Evolutionary conservation across 2,888 invertebrate species (phyloP).

Genomic region (Prenolepis imparis): DNA sequence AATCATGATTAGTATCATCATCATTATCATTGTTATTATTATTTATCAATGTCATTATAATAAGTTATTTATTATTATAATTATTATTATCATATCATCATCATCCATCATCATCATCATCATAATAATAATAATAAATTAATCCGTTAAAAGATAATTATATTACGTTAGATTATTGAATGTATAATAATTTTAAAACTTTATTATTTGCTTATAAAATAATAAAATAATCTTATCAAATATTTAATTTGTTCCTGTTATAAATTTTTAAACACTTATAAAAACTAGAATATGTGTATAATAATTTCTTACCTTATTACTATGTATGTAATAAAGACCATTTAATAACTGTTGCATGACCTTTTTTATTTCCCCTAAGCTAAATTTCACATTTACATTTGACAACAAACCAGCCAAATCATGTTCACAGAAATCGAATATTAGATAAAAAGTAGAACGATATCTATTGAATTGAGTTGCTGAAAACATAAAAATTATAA

Average conservation of each 20-base stretch:
- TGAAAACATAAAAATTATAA: conserved; percentile 77
- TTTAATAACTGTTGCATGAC: conserved; percentile 95
- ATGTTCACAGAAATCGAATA: conserved; percentile 99
- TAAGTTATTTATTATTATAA: no score
- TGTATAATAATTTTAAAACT: background rate
- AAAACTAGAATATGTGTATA: background rate
- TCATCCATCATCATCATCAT: background rate
- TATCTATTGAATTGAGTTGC: conserved; percentile 91
- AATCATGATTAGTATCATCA: background rate
- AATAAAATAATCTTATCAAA: background rate
- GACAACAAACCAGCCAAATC: conserved; percentile 98
- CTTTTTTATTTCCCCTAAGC: conserved; percentile 98
- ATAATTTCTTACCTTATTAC: conserved; percentile 90
- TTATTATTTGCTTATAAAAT: background rate
- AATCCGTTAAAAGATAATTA: background rate
- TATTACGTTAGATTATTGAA: background rate
- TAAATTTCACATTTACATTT: conserved; percentile 98
- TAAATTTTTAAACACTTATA: background rate
- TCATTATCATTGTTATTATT: background rate
- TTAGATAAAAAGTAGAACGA: conserved; percentile 96
- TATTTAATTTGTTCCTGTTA: background rate
- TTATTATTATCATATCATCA: no score
- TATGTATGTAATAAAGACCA: conserved; percentile 98
- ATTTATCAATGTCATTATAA: background rate
- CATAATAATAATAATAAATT: background rate